Percentiles rank a stretch among this genome's conserved stretches.
Conservation (phyloP, 2,113 vertebrate species). For the Antigone vipio region DNA sequence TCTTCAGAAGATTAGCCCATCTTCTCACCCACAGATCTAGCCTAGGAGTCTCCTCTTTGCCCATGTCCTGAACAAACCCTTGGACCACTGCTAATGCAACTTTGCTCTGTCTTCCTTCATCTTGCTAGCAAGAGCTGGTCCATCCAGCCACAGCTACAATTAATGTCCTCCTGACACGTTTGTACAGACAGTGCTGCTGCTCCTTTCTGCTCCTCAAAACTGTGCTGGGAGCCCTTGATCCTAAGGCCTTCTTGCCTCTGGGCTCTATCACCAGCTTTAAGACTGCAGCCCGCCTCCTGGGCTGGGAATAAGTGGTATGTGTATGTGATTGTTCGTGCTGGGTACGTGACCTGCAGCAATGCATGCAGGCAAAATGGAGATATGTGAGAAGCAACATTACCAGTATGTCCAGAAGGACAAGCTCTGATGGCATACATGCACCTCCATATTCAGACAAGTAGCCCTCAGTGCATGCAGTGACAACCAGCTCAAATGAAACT, state of each 20-base stretch:
- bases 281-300: not conserved
- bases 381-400: not conserved
- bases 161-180: accelerated
- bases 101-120: not conserved
- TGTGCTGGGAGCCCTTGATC: not conserved
- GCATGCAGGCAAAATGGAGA: not conserved
- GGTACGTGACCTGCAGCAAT: not conserved
- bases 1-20: not conserved
- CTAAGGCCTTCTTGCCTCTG: not conserved
- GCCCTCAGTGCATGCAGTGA: not conserved
- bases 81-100: not conserved
- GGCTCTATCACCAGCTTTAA: not conserved
- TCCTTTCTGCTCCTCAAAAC: not conserved
- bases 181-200: not conserved
- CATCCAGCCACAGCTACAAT: not conserved
- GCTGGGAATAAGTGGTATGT: not conserved
- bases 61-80: not conserved
- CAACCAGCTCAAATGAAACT: not conserved
- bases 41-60: not conserved
- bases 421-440: not conserved
- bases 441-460: not conserved
- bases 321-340: not conserved
- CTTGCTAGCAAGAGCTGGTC: not conserved
- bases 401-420: not conserved
- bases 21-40: not conserved